Conservation (phyloP, 1,140 invertebrate species). For the Aphis craccivora region DNA sequence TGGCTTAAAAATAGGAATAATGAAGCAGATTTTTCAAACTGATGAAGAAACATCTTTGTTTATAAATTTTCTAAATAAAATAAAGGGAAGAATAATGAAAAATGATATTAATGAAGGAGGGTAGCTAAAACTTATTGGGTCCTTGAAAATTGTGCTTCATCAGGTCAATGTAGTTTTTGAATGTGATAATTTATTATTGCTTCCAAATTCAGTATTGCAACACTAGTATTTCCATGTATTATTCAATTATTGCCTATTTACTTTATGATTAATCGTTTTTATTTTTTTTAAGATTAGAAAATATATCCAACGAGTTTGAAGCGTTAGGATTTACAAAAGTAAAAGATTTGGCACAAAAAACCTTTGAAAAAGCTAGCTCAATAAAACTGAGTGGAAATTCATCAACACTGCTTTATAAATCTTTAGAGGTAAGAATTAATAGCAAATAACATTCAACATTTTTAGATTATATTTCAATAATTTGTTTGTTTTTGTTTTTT, state of each 20-base stretch:
- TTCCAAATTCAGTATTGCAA: too few species aligned
- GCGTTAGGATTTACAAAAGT: not conserved
- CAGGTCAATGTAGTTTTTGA: too few species aligned
- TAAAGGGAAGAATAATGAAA: too few species aligned
- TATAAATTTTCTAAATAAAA: too few species aligned
- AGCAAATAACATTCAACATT: not conserved
- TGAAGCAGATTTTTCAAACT: too few species aligned
- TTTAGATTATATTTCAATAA: not conserved
- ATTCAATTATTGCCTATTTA: not conserved
- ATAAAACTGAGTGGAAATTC: slow-evolving; percentile 2
- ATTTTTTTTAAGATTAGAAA: not conserved
- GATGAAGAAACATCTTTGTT: too few species aligned
- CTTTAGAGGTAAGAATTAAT: slow-evolving; percentile 21
- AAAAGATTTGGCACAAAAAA: slow-evolving; percentile 22
- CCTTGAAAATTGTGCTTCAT: too few species aligned
- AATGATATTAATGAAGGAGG: too few species aligned
- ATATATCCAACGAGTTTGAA: slow-evolving; percentile 8
- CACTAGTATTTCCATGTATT: not conserved
- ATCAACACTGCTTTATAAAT: slow-evolving; percentile 4
- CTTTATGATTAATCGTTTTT: not conserved
- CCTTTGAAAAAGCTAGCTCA: not conserved
- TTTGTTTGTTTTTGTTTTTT: not conserved
- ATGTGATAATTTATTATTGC: too few species aligned
- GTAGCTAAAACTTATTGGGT: too few species aligned
- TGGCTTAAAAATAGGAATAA: too few species aligned